Conservation (phyloP, 1,140 invertebrate genomes). For the Psix sp. region DNA sequence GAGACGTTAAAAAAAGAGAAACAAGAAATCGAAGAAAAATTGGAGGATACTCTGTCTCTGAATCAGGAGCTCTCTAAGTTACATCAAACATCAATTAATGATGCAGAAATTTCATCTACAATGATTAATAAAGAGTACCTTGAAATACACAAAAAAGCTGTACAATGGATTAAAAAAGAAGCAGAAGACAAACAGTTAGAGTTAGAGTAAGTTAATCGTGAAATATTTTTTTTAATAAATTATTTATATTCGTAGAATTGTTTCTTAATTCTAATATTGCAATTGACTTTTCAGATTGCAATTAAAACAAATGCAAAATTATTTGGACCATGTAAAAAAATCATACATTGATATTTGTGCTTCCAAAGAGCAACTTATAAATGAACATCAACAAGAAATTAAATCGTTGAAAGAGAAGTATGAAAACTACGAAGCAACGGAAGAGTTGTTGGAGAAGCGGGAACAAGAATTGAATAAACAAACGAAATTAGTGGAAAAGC, state of each 20-base stretch:
- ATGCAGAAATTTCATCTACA: conserved; percentile 62
- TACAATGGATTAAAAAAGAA: conserved; percentile 69
- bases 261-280: conserved; percentile 9
- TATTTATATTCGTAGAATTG: too few species aligned
- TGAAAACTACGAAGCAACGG: conserved; percentile 56
- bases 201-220: conserved; percentile 65
- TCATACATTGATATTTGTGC: conserved; percentile 73
- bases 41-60: conserved; percentile 65
- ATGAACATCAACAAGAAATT: conserved; percentile 69
- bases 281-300: conserved; percentile 64
- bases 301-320: conserved; percentile 72
- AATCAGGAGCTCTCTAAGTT: conserved; percentile 68
- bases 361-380: conserved; percentile 68
- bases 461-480: conserved; percentile 64
- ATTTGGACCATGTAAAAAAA: conserved; percentile 72
- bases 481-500: conserved; percentile 61
- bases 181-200: conserved; percentile 69
- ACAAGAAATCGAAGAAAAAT: conserved; percentile 62
- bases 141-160: conserved; percentile 70
- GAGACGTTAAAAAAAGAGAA: conserved; percentile 66
- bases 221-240: conserved; percentile 13
- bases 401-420: conserved; percentile 66
- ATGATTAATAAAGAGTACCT: conserved; percentile 72
- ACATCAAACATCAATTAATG: conserved; percentile 63
- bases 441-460: conserved; percentile 62